These are phyloP conservation scores for Dicerorhinus sumatrensis DNA, from an alignment of 2,113 vertebrate species.

Conservation along the genomic window DNA sequence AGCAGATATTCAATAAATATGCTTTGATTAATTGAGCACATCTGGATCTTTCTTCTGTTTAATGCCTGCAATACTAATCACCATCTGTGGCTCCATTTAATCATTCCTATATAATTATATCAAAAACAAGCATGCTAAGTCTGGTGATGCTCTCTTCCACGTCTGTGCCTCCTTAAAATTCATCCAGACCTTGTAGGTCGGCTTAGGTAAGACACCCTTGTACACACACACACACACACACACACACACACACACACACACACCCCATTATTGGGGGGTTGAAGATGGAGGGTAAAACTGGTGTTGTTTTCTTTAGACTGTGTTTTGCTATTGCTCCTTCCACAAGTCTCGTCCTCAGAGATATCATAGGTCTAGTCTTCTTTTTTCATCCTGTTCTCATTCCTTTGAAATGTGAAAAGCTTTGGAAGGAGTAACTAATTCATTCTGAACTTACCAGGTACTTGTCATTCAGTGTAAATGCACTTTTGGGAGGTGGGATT, in stretches of 20 bases:
- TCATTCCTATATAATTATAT: neutral
- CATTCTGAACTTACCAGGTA: neutral
- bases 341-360: neutral
- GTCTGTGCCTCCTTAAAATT: neutral
- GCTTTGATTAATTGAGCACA: slow-evolving; percentile 48
- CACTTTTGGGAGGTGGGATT: neutral
- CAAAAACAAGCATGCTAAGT: neutral
- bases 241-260: neutral
- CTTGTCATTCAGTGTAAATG: neutral
- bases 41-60: slow-evolving; percentile 45
- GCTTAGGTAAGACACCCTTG: neutral
- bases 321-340: neutral
- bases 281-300: neutral
- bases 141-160: neutral
- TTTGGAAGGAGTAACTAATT: neutral
- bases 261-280: no score
- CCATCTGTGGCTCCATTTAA: neutral
- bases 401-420: neutral
- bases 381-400: neutral
- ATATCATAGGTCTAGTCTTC: neutral
- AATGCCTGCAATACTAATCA: slow-evolving; percentile 33
- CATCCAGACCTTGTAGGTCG: neutral
- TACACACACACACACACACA: fast-evolving
- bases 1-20: slow-evolving; percentile 53
- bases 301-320: neutral